Base-by-base conservation (phyloP, 2,888 invertebrate species). In the Anoplius nigerrimus region DNA sequence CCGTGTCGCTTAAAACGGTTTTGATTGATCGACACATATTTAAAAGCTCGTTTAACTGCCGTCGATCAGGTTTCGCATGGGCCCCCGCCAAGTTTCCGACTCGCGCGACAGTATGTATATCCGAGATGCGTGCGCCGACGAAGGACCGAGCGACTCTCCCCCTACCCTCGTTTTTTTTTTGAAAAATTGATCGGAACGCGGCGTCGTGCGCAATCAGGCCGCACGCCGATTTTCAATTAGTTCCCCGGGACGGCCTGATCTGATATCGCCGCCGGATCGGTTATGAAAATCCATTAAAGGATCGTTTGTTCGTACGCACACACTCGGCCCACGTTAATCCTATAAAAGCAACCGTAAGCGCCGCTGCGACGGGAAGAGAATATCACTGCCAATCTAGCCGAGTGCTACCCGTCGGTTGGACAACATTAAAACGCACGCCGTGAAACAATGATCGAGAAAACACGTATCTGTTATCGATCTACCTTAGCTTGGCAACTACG, bases 21-120 rank as follows among this genome's bases (percentile, higher is more conserved):
- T 63, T 75, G 75, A 76, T 75, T 75, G 75, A 76, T 70, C 58
- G 75, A 68, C 59, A 52, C 45, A 48, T 62, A 69, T 72, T 64
- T 72, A 58, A 72, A 72, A 75, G 68, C 67, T 75, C 68, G 68
- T 75, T 75, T 75, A 64, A 68, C 55, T 62, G 69, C 72, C 63
- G 75, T 68, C 75, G 55, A 75, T 74, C 69, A 56, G 34, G 34
- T 34, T 34, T 34, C 6, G 34, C 6, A 6, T 6, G 34, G 34
- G n/a, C n/a, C n/a, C 11, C 11, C 34, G 34, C 34, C 6, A 34
- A 34, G 34, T 34, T 34, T 34, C 34, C 34, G 34, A 34, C 8
- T 11, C 34, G 34, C 4, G 34, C 34, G 34, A 34, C 11, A 13
- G 34, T 1, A 34, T 34, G 11, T 34, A n/a, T n/a, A n/a, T 34